phyloP scores from a whole-genome alignment of 2,888 invertebrate genomes.

The Archips crataeganus region DNA sequence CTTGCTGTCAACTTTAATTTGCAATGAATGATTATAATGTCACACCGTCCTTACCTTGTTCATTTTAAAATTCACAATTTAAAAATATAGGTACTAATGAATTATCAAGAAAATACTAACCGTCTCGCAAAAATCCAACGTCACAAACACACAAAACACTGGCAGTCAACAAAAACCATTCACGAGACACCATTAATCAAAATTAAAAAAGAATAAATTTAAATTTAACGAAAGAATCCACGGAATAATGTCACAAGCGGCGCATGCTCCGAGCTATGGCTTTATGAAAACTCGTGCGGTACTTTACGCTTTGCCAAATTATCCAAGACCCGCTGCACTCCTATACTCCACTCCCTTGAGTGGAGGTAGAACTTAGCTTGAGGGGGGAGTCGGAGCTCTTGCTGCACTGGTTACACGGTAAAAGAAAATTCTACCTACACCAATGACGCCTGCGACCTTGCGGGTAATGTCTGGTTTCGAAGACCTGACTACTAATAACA shows the following conservation, averaged over 20 bases:
- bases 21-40: background rate
- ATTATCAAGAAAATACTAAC: constrained; percentile 11
- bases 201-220: constrained; percentile 29
- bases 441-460: constrained; percentile 52
- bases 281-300: constrained; percentile 65
- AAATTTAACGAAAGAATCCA: constrained; percentile 22
- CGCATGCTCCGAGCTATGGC: constrained; percentile 69
- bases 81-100: no score
- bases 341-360: constrained; percentile 36
- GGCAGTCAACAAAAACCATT: constrained; percentile 27
- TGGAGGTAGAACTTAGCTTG: constrained; percentile 1
- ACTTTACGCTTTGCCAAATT: constrained; percentile 68
- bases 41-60: background rate
- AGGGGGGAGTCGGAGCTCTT: constrained; percentile 44
- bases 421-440: constrained; percentile 47
- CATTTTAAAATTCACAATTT: no score
- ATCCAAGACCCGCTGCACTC: constrained; percentile 53
- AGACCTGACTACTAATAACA: constrained; percentile 36
- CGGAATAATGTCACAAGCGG: constrained; percentile 55
- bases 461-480: constrained; percentile 49
- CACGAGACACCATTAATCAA: constrained; percentile 34
- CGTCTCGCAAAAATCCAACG: constrained; percentile 10
- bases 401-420: constrained; percentile 43
- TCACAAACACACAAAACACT: constrained; percentile 26
- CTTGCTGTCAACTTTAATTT: background rate